Percentiles rank a stretch among this genome's conserved stretches.
Conservation (phyloP, 1,140 invertebrate genomes). For the Agrypnia vestita region DNA sequence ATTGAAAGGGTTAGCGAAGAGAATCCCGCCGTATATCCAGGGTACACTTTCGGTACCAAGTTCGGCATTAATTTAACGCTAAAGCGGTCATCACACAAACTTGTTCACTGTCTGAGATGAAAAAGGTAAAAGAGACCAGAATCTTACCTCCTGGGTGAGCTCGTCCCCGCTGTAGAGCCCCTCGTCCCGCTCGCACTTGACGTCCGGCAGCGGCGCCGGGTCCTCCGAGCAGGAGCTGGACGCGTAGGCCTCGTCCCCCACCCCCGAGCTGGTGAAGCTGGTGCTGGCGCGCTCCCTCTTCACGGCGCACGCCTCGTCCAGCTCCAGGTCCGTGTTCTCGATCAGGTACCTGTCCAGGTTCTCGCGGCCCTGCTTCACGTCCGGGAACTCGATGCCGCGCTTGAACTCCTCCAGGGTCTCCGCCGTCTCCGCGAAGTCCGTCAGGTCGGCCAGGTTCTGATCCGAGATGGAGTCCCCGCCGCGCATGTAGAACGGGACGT, state of each 20-base stretch:
- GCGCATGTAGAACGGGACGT: slow-evolving; percentile 67
- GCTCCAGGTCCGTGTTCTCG: slow-evolving; percentile 67
- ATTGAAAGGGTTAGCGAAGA: no score
- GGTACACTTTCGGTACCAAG: no score
- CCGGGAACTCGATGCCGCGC: slow-evolving; percentile 65
- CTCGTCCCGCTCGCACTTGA: slow-evolving; percentile 70
- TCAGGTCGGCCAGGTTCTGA: slow-evolving; percentile 69
- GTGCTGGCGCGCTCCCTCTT: slow-evolving; percentile 70
- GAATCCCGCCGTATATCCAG: no score
- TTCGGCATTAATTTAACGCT: no score
- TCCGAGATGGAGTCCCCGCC: slow-evolving; percentile 66
- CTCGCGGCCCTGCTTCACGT: slow-evolving; percentile 68
- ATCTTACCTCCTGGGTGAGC: slow-evolving; percentile 71
- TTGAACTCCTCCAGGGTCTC: slow-evolving; percentile 67
- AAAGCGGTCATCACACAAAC: no score
- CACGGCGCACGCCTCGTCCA: slow-evolving; percentile 68
- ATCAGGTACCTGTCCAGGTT: slow-evolving; percentile 69
- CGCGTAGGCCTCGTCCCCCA: slow-evolving; percentile 67
- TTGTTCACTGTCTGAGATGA: no score
- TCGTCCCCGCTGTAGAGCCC: slow-evolving; percentile 69
- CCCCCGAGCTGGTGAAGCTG: slow-evolving; percentile 71
- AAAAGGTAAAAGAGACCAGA: not conserved
- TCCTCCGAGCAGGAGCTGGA: slow-evolving; percentile 55
- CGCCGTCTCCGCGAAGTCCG: slow-evolving; percentile 69
- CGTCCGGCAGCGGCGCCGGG: slow-evolving; percentile 55